Percentiles rank a stretch among this genome's conserved stretches.
Evolutionary conservation across 2,797 vertebrate genomes (phyloP).

Genomic region (Mormyrops attenuatus): DNA sequence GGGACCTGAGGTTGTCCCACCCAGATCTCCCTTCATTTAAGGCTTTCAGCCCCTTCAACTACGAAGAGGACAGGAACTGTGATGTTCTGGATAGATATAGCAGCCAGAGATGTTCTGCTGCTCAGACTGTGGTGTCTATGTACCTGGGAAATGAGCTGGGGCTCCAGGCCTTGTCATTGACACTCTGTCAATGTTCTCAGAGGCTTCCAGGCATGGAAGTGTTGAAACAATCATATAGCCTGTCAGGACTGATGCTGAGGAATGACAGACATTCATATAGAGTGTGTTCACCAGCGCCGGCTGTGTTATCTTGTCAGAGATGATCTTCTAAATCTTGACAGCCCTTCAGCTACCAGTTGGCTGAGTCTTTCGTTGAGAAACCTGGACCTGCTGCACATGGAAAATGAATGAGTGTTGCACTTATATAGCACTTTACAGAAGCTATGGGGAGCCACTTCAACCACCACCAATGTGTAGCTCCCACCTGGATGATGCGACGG

Average conservation of each 20-base stretch:
- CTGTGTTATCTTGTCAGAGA: background rate
- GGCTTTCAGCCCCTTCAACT: background rate
- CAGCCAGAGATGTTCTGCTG: background rate
- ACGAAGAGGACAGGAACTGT: background rate
- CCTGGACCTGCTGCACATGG: background rate
- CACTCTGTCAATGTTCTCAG: background rate
- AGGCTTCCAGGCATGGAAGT: background rate
- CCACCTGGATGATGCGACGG: background rate
- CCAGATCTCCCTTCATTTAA: background rate
- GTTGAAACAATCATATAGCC: background rate
- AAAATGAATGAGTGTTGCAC: background rate
- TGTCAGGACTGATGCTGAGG: background rate
- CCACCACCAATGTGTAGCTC: background rate
- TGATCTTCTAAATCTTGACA: background rate
- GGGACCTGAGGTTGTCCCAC: background rate
- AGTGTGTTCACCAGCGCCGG: background rate
- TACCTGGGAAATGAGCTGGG: background rate
- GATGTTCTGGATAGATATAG: background rate
- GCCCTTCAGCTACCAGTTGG: background rate
- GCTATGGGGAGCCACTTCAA: background rate
- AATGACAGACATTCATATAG: background rate
- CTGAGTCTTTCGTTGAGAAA: background rate
- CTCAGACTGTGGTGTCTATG: background rate
- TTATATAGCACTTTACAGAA: background rate
- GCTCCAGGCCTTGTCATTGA: background rate